Evolutionary conservation across 2,888 invertebrate genomes (phyloP), one percentile per base, ranked within the genome.

Genomic region (Chorisops tibialis): DNA sequence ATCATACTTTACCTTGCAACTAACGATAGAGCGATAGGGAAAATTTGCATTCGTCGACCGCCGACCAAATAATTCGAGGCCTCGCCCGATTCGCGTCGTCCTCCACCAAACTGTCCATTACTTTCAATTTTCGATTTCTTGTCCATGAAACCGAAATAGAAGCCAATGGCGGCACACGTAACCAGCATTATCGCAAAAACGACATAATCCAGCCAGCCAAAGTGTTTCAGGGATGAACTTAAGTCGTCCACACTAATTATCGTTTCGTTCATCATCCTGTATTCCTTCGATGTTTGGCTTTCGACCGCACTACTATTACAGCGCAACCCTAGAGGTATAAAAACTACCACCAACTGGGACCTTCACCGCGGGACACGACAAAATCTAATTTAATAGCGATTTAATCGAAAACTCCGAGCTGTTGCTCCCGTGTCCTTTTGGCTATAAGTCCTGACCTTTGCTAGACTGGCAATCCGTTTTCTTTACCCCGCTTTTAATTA

Each of bases 1-100:
- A 59, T 72, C n/a, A n/a, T n/a, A n/a, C n/a, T n/a, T 75, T 74
- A 88, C 89, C 88, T 92, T 58, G 93, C 93, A 63, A 93, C 86
- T 35, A 94, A 81, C 1, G 93, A 93, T 83, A 93, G 83, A 30
- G 91, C 84, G 59, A 93, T 87, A 3, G 93, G 93, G 72, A 93
- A 81, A 16, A 87, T 85, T 71, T 86, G 84, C 91, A 93, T 91
- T 70, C 86, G 87, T 69, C 91, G 82, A 60, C 89, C 89, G 19
- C 91, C 93, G 61, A 93, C 85, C 54, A 93, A 81, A 73, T 93
- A 92, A 72, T 88, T 88, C 73, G 85, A 83, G 5, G 75, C 78
- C n/a, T 62, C 65, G 4, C 56, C 21, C 66, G 75, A 77, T 3
- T 75, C 75, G 48, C 73, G 73, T 24, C 72, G 69, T 7, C 73